Evolutionary conservation across 1,140 invertebrate genomes (phyloP), one percentile per base, ranked within the genome.

Genomic region (Euschistus heros): DNA sequence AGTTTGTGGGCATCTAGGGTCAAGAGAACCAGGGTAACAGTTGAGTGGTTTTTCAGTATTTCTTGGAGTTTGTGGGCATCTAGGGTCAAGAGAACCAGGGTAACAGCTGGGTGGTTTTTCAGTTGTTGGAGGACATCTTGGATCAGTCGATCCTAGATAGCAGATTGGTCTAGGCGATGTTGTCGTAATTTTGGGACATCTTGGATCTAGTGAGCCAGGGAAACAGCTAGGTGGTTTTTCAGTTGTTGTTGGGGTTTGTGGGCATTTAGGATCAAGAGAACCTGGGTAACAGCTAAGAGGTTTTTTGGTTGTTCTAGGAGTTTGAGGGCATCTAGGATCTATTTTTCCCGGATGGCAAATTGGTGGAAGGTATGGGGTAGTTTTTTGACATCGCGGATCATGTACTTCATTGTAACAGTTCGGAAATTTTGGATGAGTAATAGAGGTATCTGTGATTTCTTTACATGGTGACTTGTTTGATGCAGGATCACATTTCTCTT

Each of bases 231-330:
- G 69, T 13, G 68, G 68, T 50, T 62, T 30, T 30, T 44, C 27
- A 57, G 65, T 20, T 66, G 50, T 65, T 33, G 47, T 42, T 68
- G 70, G 52, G 64, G 65, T 6, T 61, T 68, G 62, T 10, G 77
- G 76, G 66, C 77, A 79, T 63, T 76, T 70, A 24, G 77, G 78
- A 71, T 78, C 75, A 0, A 67, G 71, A 14, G 72, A 74, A 50
- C 76, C 77, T 14, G 74, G 76, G 67, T 71, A 76, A 66, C 75
- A 78, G 4, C 62, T 62, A 18, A 50, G 22, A 61, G 69, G 66
- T 42, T 27, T 18, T 20, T 44, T 30, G 10, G 68, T 63, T 22
- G 60, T 67, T 69, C 68, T 68, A 30, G 64, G 18, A 47, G 18
- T 4, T 20, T 47, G 72, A 20, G 75, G 75, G 63, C 77, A 79